Evolutionary conservation across 2,888 invertebrate species (phyloP).

Genomic region (Cheilosia urbana): DNA sequence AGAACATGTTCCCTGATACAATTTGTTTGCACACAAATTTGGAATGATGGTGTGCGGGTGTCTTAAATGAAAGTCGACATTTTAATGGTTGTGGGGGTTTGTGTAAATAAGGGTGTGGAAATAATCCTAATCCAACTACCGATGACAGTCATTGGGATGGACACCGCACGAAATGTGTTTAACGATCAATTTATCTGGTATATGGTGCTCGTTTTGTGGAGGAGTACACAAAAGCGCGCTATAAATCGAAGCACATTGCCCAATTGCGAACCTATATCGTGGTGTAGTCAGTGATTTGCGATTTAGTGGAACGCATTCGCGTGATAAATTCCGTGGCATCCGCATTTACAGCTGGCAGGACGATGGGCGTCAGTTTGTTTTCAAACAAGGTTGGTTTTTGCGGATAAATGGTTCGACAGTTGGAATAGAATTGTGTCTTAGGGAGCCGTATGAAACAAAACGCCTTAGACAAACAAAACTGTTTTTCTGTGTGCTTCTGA

Average conservation of each 20-base stretch:
- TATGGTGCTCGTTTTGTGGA: neutral
- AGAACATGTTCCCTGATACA: slow-evolving; percentile 34
- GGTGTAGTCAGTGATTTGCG: slow-evolving; percentile 48
- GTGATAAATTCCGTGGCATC: slow-evolving; percentile 39
- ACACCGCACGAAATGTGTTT: slow-evolving; percentile 55
- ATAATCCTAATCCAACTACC: slow-evolving; percentile 48
- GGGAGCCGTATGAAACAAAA: too few relatives aligned
- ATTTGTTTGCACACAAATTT: slow-evolving; percentile 44
- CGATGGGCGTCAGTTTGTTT: slow-evolving; percentile 29
- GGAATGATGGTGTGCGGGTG: slow-evolving; percentile 5
- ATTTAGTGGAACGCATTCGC: slow-evolving; percentile 18
- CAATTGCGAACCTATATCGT: slow-evolving; percentile 44
- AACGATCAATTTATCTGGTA: slow-evolving; percentile 63
- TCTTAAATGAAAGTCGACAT: slow-evolving; percentile 52
- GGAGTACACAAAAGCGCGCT: slow-evolving; percentile 28
- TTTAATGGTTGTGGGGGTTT: slow-evolving; percentile 61
- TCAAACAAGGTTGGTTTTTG: neutral
- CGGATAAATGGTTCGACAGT: too few relatives aligned
- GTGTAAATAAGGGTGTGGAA: slow-evolving; percentile 42
- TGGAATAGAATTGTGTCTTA: too few relatives aligned
- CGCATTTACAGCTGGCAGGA: slow-evolving; percentile 2
- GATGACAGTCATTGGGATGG: slow-evolving; percentile 35
- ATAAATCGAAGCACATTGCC: slow-evolving; percentile 43
- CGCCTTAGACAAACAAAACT: too few relatives aligned
- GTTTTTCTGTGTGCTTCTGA: too few relatives aligned